Base-by-base conservation (phyloP, 2,113 vertebrate species). In the Equus przewalskii region DNA sequence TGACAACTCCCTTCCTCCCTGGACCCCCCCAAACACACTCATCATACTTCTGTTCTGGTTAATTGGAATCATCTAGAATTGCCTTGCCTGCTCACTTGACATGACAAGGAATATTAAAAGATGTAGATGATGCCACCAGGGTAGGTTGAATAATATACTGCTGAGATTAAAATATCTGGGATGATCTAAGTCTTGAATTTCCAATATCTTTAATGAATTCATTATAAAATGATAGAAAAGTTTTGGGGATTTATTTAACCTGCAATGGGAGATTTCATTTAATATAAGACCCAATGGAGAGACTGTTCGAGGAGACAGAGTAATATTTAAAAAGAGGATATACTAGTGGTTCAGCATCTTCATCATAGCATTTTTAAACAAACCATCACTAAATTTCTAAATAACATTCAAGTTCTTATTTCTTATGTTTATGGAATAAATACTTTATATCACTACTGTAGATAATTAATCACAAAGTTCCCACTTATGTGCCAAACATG, bases 281-380 rank as follows among this genome's bases (percentile, higher is more conserved):
- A 80, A 11, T 65, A 30, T n/a, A 28, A 79, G 24, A 64, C 4
- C 4, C 22, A 78, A 16, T 36, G n/a, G n/a, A 4, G 33, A 18
- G 26, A 24, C 76, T 72, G 2, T 49, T 81, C 90, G 41, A 86
- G 26, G 54, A 95, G 41, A 62, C 0, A 87, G 16, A 82, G 3
- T 51, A 86, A 26, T 54, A 83, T 79, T 78, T 69, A 90, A 90
- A 93, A 22, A 89, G 14, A 2, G 26, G 1, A 30, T 91, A 62
- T 33, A 36, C 0, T 41, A 94, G 7, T 80, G 21, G 5, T 67
- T 83, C 9, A 89, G 18, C 54, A 9, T 87, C 21, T 84, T 75
- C 13, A 72, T 49, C 24, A 69, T 8, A 62, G 67, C 9, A 58
- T 56, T 60, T 84, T 80, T 7, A 87, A 60, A 84, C 9, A 60